Evolutionary conservation across 2,113 vertebrate genomes (phyloP), one percentile per base, ranked within the genome.

Genomic region (Engystomops pustulosus): DNA sequence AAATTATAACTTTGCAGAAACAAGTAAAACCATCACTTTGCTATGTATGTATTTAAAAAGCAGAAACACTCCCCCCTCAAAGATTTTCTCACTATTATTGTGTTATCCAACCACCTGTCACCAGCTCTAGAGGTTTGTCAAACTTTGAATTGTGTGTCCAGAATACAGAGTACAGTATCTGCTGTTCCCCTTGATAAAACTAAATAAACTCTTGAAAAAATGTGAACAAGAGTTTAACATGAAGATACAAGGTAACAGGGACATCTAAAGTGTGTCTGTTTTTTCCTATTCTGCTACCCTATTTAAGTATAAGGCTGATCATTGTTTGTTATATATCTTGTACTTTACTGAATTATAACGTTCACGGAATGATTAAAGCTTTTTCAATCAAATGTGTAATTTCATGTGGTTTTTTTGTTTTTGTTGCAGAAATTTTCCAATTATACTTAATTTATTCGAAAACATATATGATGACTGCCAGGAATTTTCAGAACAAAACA

Each of bases 401-500:
- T 27, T 72, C 23, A 72, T 47, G 14, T 14, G 3, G 3, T 25
- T 41, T 44, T 70, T 25, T 72, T 23, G 2, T 41, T 25, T 9
- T 47, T 5, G 30, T 45, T 72, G 30, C 30, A 67, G 23, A 6
- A 30, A 49, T 47, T 30, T 74, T 49, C 1, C 3, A 47, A 32
- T 30, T 47, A 49, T 41, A 74, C 18, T 45, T 47, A 17, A 47
- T 74, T 23, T 49, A 49, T 30, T 4, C 14, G 14, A 9, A 30
- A 74, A 49, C 23, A 72, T 17, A 45, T 17, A 15, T 20, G 15
- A 14, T 2, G 2, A 23, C 70, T 72, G 30, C 70, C n/a, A 72
- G 70, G n/a, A 72, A 72, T 47, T 72, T 44, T 30, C 23, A 74
- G 71, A 49, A 49, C 71, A 74, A 18, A 49, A 49, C 44, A 74